phyloP scores from a whole-genome alignment of 1,140 invertebrate species.

The Mesaphorura yosii region DNA sequence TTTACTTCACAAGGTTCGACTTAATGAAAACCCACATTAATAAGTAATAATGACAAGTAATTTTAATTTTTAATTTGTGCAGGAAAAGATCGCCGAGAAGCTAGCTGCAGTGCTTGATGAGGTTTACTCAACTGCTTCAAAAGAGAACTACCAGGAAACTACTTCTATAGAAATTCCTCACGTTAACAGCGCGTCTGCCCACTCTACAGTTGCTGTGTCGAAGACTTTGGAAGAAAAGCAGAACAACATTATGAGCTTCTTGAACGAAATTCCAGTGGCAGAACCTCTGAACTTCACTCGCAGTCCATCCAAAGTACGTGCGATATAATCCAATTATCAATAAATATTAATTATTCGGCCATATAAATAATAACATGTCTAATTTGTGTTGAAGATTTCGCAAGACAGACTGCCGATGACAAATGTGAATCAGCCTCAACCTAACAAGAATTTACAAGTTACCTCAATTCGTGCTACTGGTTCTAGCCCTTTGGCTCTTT shows the following conservation, averaged over 20 bases:
- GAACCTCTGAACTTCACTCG: constrained; percentile 2
- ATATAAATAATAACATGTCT: neutral
- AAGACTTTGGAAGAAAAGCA: neutral
- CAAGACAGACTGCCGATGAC: neutral
- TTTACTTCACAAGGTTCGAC: neutral
- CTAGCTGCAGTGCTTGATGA: constrained; percentile 6
- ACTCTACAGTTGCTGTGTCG: neutral
- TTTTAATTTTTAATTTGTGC: neutral
- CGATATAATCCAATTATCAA: neutral
- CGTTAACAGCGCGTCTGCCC: neutral
- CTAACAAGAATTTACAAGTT: neutral
- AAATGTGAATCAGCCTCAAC: neutral
- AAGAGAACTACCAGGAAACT: neutral
- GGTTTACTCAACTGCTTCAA: constrained; percentile 1
- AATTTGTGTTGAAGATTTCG: neutral
- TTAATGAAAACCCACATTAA: neutral
- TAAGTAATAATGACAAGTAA: neutral
- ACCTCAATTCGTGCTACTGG: neutral
- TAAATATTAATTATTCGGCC: neutral
- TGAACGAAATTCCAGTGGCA: constrained; percentile 9
- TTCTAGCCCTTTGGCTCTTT: neutral
- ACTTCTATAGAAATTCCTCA: neutral
- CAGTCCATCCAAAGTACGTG: constrained; percentile 5
- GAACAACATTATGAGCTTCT: constrained; percentile 7
- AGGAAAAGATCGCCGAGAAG: constrained; percentile 6